Evolutionary conservation across 2,113 vertebrate genomes (phyloP), one percentile per base, ranked within the genome.

Genomic region (Parotia lawesii): DNA sequence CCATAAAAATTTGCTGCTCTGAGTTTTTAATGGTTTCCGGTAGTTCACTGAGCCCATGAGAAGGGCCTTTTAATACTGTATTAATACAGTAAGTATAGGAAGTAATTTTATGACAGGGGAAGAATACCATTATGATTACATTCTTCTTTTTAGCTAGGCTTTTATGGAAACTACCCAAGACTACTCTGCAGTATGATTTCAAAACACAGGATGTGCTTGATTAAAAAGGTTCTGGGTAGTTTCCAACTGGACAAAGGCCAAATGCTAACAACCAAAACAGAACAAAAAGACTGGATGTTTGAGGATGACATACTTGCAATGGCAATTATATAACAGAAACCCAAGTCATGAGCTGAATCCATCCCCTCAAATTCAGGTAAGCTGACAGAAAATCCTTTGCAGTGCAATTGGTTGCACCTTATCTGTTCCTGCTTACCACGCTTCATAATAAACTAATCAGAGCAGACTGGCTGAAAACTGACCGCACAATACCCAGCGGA

Each of bases 161-260:
- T 97, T 95, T 95, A 96, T 96, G 94, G 76, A 96, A 97, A 97
- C 60, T 86, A 87, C 93, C 56, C 75, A 93, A 94, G 85, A 70
- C 65, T 87, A 91, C 81, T 95, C 77, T 65, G 92, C 54, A 95
- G 71, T 27, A 92, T 27, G 82, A 83, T 87, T 97, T 95, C 3
- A n/a, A 93, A 96, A 97, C 50, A 93, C 75, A 96, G 95, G 94
- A 96, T 91, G 74, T 96, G 62, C 86, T 96, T 95, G 72, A 89
- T 96, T 97, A 96, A 97, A 97, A 97, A 89, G 71, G 40, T 66
- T 93, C 64, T 96, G 96, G 91, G 83, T 76, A 33, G 64, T 58
- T 97, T 96, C 96, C 95, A 97, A 22, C 62, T 95, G 93, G 94
- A 95, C 65, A 64, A 56, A 92, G 61, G 87, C 92, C 96, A 97